Conservation (phyloP, 2,113 vertebrate species). For the Protobothrops mucrosquamatus region DNA sequence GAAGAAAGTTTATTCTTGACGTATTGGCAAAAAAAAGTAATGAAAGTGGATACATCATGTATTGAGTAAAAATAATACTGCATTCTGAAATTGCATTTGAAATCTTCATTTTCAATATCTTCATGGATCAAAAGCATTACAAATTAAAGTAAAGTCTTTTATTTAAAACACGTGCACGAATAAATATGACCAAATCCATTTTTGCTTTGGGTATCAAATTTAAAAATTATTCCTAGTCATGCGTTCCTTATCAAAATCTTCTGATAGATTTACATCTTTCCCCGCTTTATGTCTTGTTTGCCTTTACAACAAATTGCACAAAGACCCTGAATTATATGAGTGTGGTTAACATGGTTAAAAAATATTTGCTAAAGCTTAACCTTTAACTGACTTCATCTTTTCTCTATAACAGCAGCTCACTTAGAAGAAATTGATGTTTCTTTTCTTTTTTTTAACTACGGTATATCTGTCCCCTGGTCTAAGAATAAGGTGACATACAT, state of each 20-base stretch:
- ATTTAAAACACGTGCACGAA: background rate
- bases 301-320: background rate
- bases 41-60: background rate
- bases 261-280: background rate
- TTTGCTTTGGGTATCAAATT: background rate
- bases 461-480: background rate
- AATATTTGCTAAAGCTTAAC: constrained; percentile 10
- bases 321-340: background rate
- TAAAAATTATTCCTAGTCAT: background rate
- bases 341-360: background rate
- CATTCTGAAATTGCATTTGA: background rate
- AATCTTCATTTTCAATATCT: background rate
- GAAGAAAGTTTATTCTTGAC: background rate
- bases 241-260: background rate
- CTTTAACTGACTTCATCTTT: background rate
- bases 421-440: background rate
- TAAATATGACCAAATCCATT: background rate
- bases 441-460: background rate
- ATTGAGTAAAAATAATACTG: background rate
- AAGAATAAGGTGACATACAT: background rate
- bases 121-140: background rate
- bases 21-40: background rate
- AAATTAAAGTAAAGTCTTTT: background rate
- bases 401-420: background rate
- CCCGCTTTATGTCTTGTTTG: background rate